Percentiles rank a stretch among this genome's conserved stretches.
These are phyloP conservation scores for Rhombomys opimus DNA, from an alignment of 2,113 vertebrate species.

Conservation along the genomic window DNA sequence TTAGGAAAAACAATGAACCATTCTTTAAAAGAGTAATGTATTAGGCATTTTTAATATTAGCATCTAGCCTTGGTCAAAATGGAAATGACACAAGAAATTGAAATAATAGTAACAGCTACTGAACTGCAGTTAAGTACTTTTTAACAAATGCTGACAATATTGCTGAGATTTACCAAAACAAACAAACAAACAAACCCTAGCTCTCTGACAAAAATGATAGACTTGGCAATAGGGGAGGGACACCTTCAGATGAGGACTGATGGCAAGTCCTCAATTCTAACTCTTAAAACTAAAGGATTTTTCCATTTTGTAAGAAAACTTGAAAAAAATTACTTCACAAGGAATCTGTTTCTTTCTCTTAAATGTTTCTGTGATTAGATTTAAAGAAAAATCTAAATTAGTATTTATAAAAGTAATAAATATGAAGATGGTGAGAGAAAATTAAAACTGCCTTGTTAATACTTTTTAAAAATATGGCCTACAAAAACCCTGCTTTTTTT, in stretches of 20 bases:
- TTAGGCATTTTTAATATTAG: background rate
- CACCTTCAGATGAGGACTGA: background rate
- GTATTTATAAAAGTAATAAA: background rate
- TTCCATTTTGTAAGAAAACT: conserved; percentile 1
- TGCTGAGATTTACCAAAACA: background rate
- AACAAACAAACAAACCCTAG: accelerated
- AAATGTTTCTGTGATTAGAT: background rate
- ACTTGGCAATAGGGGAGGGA: background rate
- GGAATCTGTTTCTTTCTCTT: background rate
- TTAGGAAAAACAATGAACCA: background rate
- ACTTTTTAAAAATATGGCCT: background rate
- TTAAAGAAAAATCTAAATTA: background rate
- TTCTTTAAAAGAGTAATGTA: background rate
- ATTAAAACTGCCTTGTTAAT: conserved; percentile 1
- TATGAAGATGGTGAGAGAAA: background rate
- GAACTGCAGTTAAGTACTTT: background rate
- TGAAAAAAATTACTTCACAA: background rate
- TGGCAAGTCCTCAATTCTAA: background rate
- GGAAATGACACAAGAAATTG: background rate
- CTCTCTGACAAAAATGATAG: background rate
- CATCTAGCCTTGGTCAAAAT: background rate
- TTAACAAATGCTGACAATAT: background rate
- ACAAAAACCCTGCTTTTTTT: background rate
- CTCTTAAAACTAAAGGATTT: background rate
- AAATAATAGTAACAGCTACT: background rate